Conservation (phyloP, 2,888 invertebrate species). For the Ichneumon xanthorius region DNA sequence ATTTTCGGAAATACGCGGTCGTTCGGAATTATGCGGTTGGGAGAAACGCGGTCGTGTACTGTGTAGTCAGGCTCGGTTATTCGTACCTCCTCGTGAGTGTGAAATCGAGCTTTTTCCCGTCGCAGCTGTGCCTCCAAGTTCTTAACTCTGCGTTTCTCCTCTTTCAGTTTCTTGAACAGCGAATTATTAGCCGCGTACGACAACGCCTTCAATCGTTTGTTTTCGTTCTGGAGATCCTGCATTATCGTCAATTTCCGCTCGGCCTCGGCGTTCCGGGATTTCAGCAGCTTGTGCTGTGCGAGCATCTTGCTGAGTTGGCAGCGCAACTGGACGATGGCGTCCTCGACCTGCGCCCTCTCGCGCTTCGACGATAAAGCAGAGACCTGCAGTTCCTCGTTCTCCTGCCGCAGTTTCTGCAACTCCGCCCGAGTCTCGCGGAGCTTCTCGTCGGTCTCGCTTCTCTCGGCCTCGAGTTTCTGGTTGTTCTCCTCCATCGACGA, state of each 20-base stretch:
- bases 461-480: slow-evolving; percentile 73
- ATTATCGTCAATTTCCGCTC: slow-evolving; percentile 75
- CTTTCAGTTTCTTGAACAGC: slow-evolving; percentile 74
- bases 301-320: slow-evolving; percentile 78
- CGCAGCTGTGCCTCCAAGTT: slow-evolving; percentile 73
- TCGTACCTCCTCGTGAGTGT: slow-evolving; percentile 70
- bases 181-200: slow-evolving; percentile 75
- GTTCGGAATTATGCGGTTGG: too few relatives aligned
- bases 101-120: slow-evolving; percentile 64
- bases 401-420: slow-evolving; percentile 71
- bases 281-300: slow-evolving; percentile 76
- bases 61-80: background rate
- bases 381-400: slow-evolving; percentile 73
- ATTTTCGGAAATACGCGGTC: too few relatives aligned
- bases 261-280: slow-evolving; percentile 73
- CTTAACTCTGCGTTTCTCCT: slow-evolving; percentile 72
- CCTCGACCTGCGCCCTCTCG: slow-evolving; percentile 78
- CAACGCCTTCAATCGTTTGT: slow-evolving; percentile 74
- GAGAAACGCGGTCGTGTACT: too few relatives aligned
- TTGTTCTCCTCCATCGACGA: slow-evolving; percentile 73
- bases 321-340: slow-evolving; percentile 75
- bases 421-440: slow-evolving; percentile 68
- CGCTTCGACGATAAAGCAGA: slow-evolving; percentile 72
- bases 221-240: slow-evolving; percentile 75
- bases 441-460: slow-evolving; percentile 69